Evolutionary conservation across 2,113 vertebrate species (phyloP), one percentile per base, ranked within the genome.

Genomic region (Anser brachyrhynchus): DNA sequence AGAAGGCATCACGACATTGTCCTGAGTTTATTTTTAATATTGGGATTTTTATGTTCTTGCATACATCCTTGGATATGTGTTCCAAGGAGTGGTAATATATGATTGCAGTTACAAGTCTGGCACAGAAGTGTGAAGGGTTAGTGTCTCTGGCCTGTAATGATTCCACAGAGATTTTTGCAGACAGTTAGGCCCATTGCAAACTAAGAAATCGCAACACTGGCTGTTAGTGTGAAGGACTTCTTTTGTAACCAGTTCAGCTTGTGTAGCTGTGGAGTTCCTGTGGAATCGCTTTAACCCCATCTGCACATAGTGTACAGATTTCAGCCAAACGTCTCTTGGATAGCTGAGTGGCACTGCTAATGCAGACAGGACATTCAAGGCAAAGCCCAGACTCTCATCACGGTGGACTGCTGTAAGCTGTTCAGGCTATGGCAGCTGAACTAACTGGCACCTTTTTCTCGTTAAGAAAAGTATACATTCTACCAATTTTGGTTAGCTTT

Each of bases 71-170:
- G 41, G 39, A 44, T 83, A 11, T 62, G 59, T 39, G 21, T 88
- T 91, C 71, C 71, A 80, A 80, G n/a, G 39, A 81, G 26, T 75
- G 46, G 44, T 79, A 82, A 83, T 94, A 15, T 88, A 70, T 80
- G n/a, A 83, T 86, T 59, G 9, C 67, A 95, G 75, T 95, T 96
- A 91, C 71, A 79, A 65, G 39, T 76, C 41, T 92, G 87, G 78
- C 75, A 69, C 29, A 51, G 75, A 93, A 82, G 11, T 83, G 31
- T 58, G 58, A 86, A 54, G 70, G 46, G 80, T 91, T 96, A 65
- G 64, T 73, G 82, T 59, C 57, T 81, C n/a, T 96, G 35, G 44
- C 79, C 79, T 94, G n/a, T 70, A 86, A 92, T 91, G 92, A 91
- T 62, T 81, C 83, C 58, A 62, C 20, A 55, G 58, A 95, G 49